Conservation (phyloP, 2,888 invertebrate genomes). For the Trissolcus brochymenae region DNA sequence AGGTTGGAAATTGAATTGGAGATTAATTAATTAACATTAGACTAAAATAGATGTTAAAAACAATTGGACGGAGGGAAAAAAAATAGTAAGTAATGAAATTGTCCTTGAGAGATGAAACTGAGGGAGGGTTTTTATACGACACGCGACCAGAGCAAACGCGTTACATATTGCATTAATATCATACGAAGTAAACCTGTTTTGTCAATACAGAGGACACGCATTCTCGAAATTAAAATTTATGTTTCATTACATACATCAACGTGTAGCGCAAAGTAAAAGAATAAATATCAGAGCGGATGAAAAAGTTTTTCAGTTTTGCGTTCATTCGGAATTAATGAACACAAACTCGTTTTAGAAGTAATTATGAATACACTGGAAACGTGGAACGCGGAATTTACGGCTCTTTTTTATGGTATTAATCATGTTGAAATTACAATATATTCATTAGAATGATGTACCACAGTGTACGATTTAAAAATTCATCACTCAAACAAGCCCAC, state of each 20-base stretch:
- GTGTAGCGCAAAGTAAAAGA: slow-evolving; percentile 26
- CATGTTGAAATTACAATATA: too few species aligned
- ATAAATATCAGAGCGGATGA: slow-evolving; percentile 17
- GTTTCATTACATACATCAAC: slow-evolving; percentile 63
- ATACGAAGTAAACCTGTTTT: slow-evolving; percentile 63
- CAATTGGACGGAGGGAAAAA: slow-evolving; percentile 40
- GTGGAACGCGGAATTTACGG: too few species aligned
- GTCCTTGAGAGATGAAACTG: slow-evolving; percentile 59
- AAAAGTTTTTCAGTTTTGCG: slow-evolving; percentile 7
- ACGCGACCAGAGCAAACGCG: slow-evolving; percentile 69
- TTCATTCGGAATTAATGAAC: too few species aligned
- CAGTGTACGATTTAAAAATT: too few species aligned
- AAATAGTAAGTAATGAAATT: slow-evolving; percentile 50
- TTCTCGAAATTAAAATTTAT: slow-evolving; percentile 74
- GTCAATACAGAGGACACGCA: slow-evolving; percentile 63
- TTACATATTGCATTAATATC: slow-evolving; percentile 64
- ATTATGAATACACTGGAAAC: too few species aligned
- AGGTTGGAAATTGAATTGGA: too few species aligned
- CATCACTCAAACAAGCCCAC: too few species aligned
- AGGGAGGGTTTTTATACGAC: slow-evolving; percentile 68
- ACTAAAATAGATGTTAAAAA: slow-evolving; percentile 5
- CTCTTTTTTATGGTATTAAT: too few species aligned
- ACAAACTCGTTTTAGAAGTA: too few species aligned
- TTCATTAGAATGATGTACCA: too few species aligned
- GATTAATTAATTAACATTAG: too few species aligned